These are phyloP conservation scores for Uloborus plumipes DNA, from an alignment of 2,888 invertebrate genomes.

Conservation along the genomic window DNA sequence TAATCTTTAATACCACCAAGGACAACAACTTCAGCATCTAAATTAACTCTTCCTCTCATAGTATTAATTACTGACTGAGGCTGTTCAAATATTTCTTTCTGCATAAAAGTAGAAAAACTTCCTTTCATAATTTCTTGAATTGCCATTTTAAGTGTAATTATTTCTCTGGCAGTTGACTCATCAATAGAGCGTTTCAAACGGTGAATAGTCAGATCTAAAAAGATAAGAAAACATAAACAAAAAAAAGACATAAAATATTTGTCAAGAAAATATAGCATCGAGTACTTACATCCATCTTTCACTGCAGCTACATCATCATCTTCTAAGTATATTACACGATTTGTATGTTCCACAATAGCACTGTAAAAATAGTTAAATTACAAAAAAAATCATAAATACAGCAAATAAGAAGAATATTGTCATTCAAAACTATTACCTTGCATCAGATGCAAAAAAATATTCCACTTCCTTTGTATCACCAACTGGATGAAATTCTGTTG, in stretches of 20 bases:
- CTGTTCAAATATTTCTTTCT: slow-evolving; percentile 99
- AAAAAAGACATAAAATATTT: no score
- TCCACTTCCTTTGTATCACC: slow-evolving; percentile 91
- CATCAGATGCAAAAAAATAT: slow-evolving; percentile 99
- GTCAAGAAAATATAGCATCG: no score
- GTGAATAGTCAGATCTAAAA: slow-evolving; percentile 87
- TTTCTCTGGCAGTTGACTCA: slow-evolving; percentile 84
- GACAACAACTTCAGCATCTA: slow-evolving; percentile 85
- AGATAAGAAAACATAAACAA: no score
- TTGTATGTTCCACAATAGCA: slow-evolving; percentile 99
- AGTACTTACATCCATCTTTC: slow-evolving; percentile 79
- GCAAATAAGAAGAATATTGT: no score
- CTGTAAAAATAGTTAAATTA: slow-evolving; percentile 73
- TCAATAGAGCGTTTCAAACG: slow-evolving; percentile 84
- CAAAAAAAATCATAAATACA: no score
- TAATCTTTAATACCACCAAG: slow-evolving; percentile 99
- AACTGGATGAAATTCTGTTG: slow-evolving; percentile 91
- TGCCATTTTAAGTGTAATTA: slow-evolving; percentile 96
- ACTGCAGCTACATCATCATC: slow-evolving; percentile 97
- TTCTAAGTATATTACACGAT: slow-evolving; percentile 97
- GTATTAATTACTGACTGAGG: slow-evolving; percentile 99
- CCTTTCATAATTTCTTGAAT: slow-evolving; percentile 99
- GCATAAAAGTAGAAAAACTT: slow-evolving; percentile 99
- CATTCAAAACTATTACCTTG: slow-evolving; percentile 73
- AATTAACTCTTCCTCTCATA: slow-evolving; percentile 97